Percentiles rank a stretch among this genome's conserved stretches.
These are phyloP conservation scores for Apaloderma vittatum DNA, from an alignment of 2,113 vertebrate species.

Conservation along the genomic window DNA sequence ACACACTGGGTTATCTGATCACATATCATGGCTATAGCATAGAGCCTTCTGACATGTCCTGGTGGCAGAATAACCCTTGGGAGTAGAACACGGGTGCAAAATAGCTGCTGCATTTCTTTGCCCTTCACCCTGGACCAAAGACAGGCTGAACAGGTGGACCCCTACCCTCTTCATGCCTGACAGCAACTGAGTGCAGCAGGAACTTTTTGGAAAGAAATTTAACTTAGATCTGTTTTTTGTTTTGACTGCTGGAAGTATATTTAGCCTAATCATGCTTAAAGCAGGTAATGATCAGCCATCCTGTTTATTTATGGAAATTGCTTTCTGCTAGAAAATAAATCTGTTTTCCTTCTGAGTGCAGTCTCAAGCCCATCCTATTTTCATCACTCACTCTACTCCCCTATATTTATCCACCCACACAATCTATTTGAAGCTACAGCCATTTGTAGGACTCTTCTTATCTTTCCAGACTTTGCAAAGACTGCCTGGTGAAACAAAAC, in stretches of 20 bases:
- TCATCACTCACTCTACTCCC: neutral
- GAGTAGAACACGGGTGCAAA: rapidly evolving
- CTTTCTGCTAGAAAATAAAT: conserved; percentile 12
- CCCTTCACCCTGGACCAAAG: neutral
- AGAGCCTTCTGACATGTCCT: neutral
- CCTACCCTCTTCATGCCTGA: rapidly evolving
- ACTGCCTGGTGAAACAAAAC: neutral
- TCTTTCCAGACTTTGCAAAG: neutral
- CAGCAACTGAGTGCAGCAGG: neutral
- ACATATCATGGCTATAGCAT: rapidly evolving
- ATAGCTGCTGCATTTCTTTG: neutral
- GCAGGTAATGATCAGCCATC: conserved; percentile 4
- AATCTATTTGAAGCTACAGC: conserved; percentile 13
- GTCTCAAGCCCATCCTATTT: neutral
- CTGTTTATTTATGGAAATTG: conserved; percentile 33
- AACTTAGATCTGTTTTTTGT: neutral
- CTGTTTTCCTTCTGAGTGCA: conserved; percentile 2
- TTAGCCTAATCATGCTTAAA: conserved; percentile 46
- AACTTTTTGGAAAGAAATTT: neutral
- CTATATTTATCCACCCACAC: neutral
- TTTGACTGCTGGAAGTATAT: conserved; percentile 6
- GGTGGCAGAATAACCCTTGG: neutral
- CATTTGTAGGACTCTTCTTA: neutral
- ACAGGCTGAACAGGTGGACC: neutral
- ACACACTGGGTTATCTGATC: neutral